A percentile compares a stretch with the other conserved stretches of the same genome.
Evolutionary conservation across 1,140 invertebrate species (phyloP).

Genomic region (Elysia chlorotica): DNA sequence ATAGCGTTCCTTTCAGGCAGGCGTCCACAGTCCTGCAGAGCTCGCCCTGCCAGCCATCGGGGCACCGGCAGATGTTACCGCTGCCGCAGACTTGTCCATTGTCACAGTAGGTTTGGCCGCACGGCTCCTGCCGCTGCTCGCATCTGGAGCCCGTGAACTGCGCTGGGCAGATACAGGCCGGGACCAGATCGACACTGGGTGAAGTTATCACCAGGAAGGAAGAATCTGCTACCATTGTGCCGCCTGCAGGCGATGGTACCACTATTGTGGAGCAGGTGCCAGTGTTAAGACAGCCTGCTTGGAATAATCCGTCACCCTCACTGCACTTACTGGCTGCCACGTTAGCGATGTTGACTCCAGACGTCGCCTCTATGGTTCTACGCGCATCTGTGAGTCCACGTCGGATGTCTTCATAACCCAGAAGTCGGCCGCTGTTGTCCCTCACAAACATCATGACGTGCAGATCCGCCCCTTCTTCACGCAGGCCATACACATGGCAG

Average conservation of each 20-base stretch:
- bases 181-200: constrained; percentile 89
- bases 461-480: constrained; percentile 15
- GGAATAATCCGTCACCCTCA: too few species aligned
- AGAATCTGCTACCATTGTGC: constrained; percentile 76
- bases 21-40: constrained; percentile 92
- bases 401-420: constrained; percentile 3
- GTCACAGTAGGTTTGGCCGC: constrained; percentile 90
- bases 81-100: constrained; percentile 89
- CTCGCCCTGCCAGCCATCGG: constrained; percentile 66
- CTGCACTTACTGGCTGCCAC: constrained; percentile 24
- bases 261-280: constrained; percentile 69
- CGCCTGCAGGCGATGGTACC: constrained; percentile 59
- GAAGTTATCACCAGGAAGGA: constrained; percentile 88
- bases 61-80: constrained; percentile 83
- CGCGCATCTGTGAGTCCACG: constrained; percentile 12
- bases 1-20: constrained; percentile 65
- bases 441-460: constrained; percentile 25
- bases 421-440: constrained; percentile 7
- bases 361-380: constrained; percentile 23
- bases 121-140: constrained; percentile 70
- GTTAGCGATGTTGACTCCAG: constrained; percentile 29
- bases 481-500: constrained; percentile 27
- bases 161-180: constrained; percentile 83
- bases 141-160: constrained; percentile 87
- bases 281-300: constrained; percentile 38